phyloP scores from a whole-genome alignment of 2,797 vertebrate species.

The Lacerta agilis region DNA sequence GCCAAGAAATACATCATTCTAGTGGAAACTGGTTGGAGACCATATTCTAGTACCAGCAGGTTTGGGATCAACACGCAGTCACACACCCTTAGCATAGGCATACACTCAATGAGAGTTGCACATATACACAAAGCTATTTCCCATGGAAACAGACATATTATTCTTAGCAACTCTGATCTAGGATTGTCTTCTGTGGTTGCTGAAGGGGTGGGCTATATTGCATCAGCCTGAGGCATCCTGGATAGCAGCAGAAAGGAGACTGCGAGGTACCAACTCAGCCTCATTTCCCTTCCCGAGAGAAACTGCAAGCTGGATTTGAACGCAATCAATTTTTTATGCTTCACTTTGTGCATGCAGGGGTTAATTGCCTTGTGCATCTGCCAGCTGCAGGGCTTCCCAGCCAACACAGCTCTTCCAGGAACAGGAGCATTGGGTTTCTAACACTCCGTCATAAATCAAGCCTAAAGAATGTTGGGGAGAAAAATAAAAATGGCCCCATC shows the following conservation, averaged over 20 bases:
- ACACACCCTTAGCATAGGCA: too few relatives aligned
- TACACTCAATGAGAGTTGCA: too few relatives aligned
- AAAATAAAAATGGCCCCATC: conserved; percentile 30
- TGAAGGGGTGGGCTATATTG: background rate
- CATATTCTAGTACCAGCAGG: too few relatives aligned
- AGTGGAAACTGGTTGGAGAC: background rate
- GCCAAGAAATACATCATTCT: too few relatives aligned
- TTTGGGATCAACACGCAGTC: too few relatives aligned
- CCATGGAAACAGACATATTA: background rate
- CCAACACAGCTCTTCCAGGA: conserved; percentile 58
- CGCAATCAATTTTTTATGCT: conserved; percentile 1
- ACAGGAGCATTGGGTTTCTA: conserved; percentile 55
- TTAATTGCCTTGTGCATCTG: conserved; percentile 59
- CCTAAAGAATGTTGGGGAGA: conserved; percentile 11
- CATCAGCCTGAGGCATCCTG: background rate
- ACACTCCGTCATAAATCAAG: conserved; percentile 65
- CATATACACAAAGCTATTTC: background rate
- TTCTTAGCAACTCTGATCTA: too few relatives aligned
- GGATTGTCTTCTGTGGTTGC: background rate
- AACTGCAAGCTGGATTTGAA: conserved; percentile 5
- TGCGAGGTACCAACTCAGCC: background rate
- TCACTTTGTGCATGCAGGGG: conserved; percentile 7
- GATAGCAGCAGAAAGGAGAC: rapidly evolving
- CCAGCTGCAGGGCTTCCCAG: conserved; percentile 55
- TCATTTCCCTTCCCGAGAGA: background rate